These are phyloP conservation scores for Orchestia grillus DNA, from an alignment of 1,140 invertebrate species.

Conservation along the genomic window DNA sequence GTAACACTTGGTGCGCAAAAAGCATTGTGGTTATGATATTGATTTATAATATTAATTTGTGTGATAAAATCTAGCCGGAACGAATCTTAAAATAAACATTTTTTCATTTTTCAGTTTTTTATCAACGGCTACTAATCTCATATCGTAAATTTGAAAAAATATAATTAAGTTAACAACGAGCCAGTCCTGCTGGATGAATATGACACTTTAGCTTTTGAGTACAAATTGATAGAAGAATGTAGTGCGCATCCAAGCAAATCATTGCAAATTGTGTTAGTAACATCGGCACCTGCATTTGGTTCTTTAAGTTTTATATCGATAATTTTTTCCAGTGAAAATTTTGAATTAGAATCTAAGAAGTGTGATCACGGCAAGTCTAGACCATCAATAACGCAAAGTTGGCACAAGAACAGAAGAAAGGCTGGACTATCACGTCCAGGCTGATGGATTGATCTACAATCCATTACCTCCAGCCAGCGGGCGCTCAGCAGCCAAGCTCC, in stretches of 20 bases:
- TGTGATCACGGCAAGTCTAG: not conserved
- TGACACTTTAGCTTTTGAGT: no score
- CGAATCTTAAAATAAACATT: no score
- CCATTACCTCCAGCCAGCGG: not conserved
- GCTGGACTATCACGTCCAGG: slow-evolving; percentile 4
- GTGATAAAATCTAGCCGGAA: no score
- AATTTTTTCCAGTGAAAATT: not conserved
- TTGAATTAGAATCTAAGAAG: not conserved
- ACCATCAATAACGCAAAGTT: not conserved
- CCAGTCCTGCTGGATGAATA: no score
- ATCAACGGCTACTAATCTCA: no score
- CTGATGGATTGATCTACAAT: not conserved
- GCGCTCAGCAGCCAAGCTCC: not conserved
- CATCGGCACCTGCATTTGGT: not conserved
- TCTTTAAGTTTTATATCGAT: not conserved
- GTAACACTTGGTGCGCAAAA: no score
- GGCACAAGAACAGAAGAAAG: slow-evolving; percentile 7
- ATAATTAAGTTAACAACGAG: no score
- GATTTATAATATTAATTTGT: no score
- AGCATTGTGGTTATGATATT: no score
- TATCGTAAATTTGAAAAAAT: not conserved
- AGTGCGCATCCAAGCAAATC: not conserved
- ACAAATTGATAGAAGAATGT: not conserved
- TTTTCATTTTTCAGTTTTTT: no score
- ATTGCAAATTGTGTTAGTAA: not conserved